Conservation (phyloP, 2,797 vertebrate species). For the Melanotaenia nigrans region DNA sequence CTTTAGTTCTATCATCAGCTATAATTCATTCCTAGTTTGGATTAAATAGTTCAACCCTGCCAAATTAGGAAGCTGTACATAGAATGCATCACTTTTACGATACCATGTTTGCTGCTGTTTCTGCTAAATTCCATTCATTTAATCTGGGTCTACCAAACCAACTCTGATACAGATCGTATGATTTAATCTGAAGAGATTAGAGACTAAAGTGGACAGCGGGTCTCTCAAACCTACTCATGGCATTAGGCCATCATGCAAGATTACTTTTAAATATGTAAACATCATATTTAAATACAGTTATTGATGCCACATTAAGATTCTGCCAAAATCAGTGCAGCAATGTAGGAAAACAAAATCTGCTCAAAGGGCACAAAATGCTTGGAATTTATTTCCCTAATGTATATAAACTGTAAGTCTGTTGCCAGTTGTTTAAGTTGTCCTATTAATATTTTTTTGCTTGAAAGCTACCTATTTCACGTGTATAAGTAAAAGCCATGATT, state of each 20-base stretch:
- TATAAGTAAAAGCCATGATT: neutral
- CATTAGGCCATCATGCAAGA: constrained; percentile 68
- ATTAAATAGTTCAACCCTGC: constrained; percentile 19
- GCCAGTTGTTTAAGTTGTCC: neutral
- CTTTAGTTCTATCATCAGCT: constrained; percentile 8
- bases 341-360: constrained; percentile 22
- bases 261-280: constrained; percentile 80
- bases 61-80: constrained; percentile 35
- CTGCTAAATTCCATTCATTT: constrained; percentile 58
- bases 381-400: neutral
- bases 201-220: constrained; percentile 68
- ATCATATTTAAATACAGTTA: constrained; percentile 76
- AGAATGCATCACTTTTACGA: constrained; percentile 29
- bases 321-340: constrained; percentile 42
- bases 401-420: neutral
- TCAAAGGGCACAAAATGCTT: neutral
- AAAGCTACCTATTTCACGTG: neutral
- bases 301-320: constrained; percentile 30
- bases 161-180: constrained; percentile 78
- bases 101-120: constrained; percentile 26
- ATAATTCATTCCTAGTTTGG: constrained; percentile 19
- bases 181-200: constrained; percentile 83
- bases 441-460: neutral
- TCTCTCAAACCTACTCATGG: constrained; percentile 67
- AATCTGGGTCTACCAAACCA: constrained; percentile 67